A percentile compares a stretch with the other conserved stretches of the same genome.
phyloP scores from a whole-genome alignment of 2,113 vertebrate species.

The Xiphophorus hellerii region DNA sequence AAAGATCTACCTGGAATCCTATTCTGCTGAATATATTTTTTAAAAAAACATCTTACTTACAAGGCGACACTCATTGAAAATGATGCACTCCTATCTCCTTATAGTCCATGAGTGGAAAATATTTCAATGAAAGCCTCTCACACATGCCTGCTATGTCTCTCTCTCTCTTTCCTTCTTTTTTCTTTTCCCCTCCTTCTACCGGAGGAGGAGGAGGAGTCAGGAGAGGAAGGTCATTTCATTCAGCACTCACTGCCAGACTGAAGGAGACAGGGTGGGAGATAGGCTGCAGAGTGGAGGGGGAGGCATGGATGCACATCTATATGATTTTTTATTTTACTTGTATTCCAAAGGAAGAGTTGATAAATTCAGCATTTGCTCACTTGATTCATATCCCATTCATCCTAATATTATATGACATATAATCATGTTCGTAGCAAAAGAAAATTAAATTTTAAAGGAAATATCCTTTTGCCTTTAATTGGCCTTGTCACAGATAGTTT shows the following conservation, averaged over 20 bases:
- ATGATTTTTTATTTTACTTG: neutral
- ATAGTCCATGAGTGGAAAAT: slow-evolving; percentile 55
- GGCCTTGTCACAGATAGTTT: neutral
- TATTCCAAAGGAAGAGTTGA: neutral
- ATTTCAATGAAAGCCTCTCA: slow-evolving; percentile 60
- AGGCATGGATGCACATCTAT: slow-evolving; percentile 16
- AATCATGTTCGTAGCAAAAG: neutral
- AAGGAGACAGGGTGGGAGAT: slow-evolving; percentile 52
- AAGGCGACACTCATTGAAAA: slow-evolving; percentile 49
- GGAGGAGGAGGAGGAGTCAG: slow-evolving; percentile 57
- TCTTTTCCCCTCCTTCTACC: slow-evolving; percentile 44
- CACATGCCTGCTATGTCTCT: slow-evolving; percentile 35
- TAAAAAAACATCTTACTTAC: slow-evolving; percentile 66
- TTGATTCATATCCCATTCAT: neutral
- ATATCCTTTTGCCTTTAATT: slow-evolving; percentile 3
- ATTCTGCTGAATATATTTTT: slow-evolving; percentile 2
- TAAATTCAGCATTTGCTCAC: neutral
- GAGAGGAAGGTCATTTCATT: slow-evolving; percentile 78
- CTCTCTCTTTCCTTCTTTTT: slow-evolving; percentile 14
- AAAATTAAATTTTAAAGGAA: neutral
- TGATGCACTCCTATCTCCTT: slow-evolving; percentile 41
- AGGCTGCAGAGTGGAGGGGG: slow-evolving; percentile 27
- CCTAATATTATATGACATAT: neutral
- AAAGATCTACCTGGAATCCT: neutral
- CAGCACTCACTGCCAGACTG: slow-evolving; percentile 62